Conservation (phyloP, 2,888 invertebrate species). For the Crioceris asparagi region DNA sequence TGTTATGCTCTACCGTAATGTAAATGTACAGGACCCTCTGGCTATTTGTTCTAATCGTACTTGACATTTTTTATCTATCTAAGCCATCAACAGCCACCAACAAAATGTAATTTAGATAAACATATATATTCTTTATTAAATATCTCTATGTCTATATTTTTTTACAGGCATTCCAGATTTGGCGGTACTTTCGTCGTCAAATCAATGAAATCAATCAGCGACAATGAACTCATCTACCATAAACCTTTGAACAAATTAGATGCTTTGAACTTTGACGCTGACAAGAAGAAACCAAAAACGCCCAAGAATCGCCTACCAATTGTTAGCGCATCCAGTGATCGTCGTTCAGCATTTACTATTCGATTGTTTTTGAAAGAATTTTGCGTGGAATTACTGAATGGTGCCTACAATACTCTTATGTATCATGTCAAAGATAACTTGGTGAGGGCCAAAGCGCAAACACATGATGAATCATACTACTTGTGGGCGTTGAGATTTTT, state of each 20-base stretch:
- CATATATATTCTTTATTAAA: too few relatives aligned
- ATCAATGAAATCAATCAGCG: conserved; percentile 88
- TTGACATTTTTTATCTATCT: too few relatives aligned
- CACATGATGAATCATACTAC: conserved; percentile 87
- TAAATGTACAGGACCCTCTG: too few relatives aligned
- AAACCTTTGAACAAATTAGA: conserved; percentile 72
- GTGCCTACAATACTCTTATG: conserved; percentile 90
- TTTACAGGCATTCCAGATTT: conserved; percentile 75
- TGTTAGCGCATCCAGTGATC: conserved; percentile 49
- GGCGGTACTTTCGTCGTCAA: conserved; percentile 88
- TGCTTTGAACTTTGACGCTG: conserved; percentile 64
- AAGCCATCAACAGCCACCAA: too few relatives aligned
- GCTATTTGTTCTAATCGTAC: too few relatives aligned
- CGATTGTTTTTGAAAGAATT: conserved; percentile 87
- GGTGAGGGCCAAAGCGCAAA: conserved; percentile 53
- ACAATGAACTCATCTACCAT: conserved; percentile 77
- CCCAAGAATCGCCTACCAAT: conserved; percentile 70
- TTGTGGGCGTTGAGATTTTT: conserved; percentile 91
- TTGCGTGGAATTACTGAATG: conserved; percentile 84
- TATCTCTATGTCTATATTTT: neutral
- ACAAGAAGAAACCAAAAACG: conserved; percentile 58
- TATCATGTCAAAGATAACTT: conserved; percentile 70
- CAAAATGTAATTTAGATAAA: too few relatives aligned
- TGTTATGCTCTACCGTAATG: too few relatives aligned
- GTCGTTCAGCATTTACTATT: conserved; percentile 81